phyloP scores from a whole-genome alignment of 2,888 invertebrate genomes.

The Cyclophora punctaria region DNA sequence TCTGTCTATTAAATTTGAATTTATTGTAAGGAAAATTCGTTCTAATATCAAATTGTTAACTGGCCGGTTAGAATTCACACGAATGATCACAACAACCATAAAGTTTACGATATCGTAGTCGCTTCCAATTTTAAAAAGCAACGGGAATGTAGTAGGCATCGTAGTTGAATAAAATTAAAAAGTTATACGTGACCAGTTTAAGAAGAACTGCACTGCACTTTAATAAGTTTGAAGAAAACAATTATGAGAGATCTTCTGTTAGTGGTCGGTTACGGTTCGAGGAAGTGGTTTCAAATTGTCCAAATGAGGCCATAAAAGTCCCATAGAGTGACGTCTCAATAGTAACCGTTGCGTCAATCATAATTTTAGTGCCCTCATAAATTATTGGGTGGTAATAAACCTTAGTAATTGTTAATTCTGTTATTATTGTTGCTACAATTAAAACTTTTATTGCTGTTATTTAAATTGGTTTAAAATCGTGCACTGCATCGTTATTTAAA shows the following conservation, averaged over 20 bases:
- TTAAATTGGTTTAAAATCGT: too few relatives aligned
- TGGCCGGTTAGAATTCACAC: slow-evolving; percentile 50
- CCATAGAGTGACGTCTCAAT: slow-evolving; percentile 60
- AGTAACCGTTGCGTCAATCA: slow-evolving; percentile 52
- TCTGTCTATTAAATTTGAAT: too few relatives aligned
- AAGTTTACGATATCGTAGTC: slow-evolving; percentile 55
- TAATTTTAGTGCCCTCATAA: slow-evolving; percentile 62
- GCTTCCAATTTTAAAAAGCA: slow-evolving; percentile 47
- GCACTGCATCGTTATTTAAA: too few relatives aligned
- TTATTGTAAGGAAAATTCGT: slow-evolving; percentile 22
- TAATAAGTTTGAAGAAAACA: slow-evolving; percentile 13
- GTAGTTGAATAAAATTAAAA: slow-evolving; percentile 32
- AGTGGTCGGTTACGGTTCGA: slow-evolving; percentile 52
- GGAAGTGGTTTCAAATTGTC: slow-evolving; percentile 59
- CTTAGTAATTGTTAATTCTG: slow-evolving; percentile 30
- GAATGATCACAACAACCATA: slow-evolving; percentile 49
- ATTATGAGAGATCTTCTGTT: slow-evolving; percentile 26
- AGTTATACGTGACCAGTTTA: slow-evolving; percentile 25
- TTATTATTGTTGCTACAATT: too few relatives aligned
- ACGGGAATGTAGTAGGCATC: slow-evolving; percentile 33
- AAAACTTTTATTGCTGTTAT: too few relatives aligned
- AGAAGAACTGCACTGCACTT: slow-evolving; percentile 20
- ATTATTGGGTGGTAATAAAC: slow-evolving; percentile 43
- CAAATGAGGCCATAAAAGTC: slow-evolving; percentile 64
- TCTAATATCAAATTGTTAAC: slow-evolving; percentile 23